Evolutionary conservation across 2,113 vertebrate genomes (phyloP).

Genomic region (Sorex fumeus): DNA sequence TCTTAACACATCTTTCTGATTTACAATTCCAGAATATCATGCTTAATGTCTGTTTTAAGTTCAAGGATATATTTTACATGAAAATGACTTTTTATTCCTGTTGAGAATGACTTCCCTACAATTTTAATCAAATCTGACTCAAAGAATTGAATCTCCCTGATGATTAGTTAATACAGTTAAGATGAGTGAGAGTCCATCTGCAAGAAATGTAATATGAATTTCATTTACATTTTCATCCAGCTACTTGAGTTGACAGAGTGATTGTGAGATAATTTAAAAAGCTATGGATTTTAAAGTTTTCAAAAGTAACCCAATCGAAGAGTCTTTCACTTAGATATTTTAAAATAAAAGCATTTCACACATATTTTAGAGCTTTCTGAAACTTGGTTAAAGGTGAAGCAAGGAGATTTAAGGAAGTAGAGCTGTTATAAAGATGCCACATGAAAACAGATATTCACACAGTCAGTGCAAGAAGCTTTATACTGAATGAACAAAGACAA

Average conservation of each 20-base stretch:
- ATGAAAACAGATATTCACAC: slow-evolving; percentile 37
- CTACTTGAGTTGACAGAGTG: not conserved
- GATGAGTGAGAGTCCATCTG: not conserved
- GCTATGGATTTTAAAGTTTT: slow-evolving; percentile 28
- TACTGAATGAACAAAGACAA: slow-evolving; percentile 50
- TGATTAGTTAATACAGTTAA: slow-evolving; percentile 38
- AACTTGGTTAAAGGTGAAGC: not conserved
- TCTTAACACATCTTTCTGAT: slow-evolving; percentile 24
- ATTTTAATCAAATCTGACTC: slow-evolving; percentile 70
- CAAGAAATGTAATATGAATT: slow-evolving; percentile 55
- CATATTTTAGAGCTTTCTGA: not conserved
- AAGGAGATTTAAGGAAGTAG: not conserved
- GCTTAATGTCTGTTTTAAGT: slow-evolving; percentile 41
- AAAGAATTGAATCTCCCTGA: not conserved
- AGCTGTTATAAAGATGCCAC: slow-evolving; percentile 46
- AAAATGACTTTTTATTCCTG: not conserved
- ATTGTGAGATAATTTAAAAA: slow-evolving; percentile 47
- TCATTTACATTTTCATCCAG: slow-evolving; percentile 57
- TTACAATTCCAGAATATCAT: slow-evolving; percentile 31
- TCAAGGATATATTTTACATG: slow-evolving; percentile 66
- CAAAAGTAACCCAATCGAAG: slow-evolving; percentile 27
- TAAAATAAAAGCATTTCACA: slow-evolving; percentile 34
- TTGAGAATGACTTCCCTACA: not conserved
- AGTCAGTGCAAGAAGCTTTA: slow-evolving; percentile 53
- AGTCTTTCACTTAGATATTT: slow-evolving; percentile 37